Conservation (phyloP, 1,140 invertebrate species). For the Brachionus rotundiformis region DNA sequence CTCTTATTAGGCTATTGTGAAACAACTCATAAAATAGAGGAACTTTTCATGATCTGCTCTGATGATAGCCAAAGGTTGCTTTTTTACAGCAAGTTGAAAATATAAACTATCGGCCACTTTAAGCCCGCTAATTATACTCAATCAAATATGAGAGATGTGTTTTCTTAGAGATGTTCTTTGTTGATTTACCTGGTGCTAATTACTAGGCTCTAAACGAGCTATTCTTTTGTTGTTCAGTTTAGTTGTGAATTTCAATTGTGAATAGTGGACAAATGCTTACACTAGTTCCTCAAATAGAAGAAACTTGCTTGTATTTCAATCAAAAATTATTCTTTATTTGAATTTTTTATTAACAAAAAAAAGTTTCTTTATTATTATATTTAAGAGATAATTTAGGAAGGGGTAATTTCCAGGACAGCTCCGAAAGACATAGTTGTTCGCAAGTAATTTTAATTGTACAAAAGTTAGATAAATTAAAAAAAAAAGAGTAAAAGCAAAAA, state of each 20-base stretch:
- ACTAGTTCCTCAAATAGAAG: too few relatives aligned
- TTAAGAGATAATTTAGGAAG: too few relatives aligned
- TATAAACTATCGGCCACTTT: constrained; percentile 7
- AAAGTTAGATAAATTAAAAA: too few relatives aligned
- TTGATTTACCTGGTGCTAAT: constrained; percentile 6
- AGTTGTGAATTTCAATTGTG: constrained; percentile 1
- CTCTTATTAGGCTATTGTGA: constrained; percentile 29
- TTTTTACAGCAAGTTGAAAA: background rate
- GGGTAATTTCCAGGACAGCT: too few relatives aligned
- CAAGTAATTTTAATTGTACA: too few relatives aligned
- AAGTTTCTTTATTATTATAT: too few relatives aligned
- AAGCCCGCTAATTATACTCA: constrained; percentile 15
- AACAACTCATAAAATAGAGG: constrained; percentile 12
- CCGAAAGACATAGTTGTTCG: too few relatives aligned
- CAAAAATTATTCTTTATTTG: too few relatives aligned
- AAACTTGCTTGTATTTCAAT: too few relatives aligned
- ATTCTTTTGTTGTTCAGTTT: background rate
- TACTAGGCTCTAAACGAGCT: background rate
- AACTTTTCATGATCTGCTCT: constrained; percentile 14
- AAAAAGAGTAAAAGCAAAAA: too few relatives aligned
- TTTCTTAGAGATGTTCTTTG: background rate
- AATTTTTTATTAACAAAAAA: too few relatives aligned
- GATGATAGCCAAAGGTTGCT: constrained; percentile 1
- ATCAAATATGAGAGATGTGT: background rate
- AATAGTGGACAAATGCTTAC: background rate